Conservation (phyloP, 2,113 vertebrate genomes). For the Ceyx melanurus region DNA sequence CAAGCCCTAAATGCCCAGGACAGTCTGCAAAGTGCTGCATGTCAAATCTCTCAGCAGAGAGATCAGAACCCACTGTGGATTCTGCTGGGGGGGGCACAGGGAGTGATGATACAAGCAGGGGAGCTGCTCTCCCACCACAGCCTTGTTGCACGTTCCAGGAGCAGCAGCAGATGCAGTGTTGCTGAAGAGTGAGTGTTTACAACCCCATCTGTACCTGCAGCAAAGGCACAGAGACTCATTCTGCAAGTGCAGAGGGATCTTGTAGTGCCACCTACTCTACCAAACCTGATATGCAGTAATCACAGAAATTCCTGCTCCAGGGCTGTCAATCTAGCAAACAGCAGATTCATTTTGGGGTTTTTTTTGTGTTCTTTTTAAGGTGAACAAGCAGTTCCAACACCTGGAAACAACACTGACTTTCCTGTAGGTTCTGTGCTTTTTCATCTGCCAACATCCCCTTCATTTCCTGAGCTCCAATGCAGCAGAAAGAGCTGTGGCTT, state of each 20-base stretch:
- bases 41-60: not conserved
- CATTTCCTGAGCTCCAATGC: not conserved
- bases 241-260: not conserved
- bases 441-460: not conserved
- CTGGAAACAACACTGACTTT: not conserved
- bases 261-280: not conserved
- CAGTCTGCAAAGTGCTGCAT: not conserved
- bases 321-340: not conserved
- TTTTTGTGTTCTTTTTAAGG: not conserved
- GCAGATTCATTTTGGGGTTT: not conserved
- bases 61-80: not conserved
- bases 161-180: not conserved
- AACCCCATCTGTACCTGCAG: not conserved
- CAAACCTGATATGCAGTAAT: not conserved
- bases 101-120: accelerated
- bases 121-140: not conserved
- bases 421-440: not conserved
- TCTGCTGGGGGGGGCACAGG: not conserved
- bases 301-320: not conserved
- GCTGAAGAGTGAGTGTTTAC: not conserved
- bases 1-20: not conserved
- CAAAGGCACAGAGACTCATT: not conserved
- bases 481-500: not conserved
- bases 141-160: not conserved
- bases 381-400: not conserved